Base-by-base conservation (phyloP, 1,140 invertebrate species). In the Leptinotarsa undecemlineata region DNA sequence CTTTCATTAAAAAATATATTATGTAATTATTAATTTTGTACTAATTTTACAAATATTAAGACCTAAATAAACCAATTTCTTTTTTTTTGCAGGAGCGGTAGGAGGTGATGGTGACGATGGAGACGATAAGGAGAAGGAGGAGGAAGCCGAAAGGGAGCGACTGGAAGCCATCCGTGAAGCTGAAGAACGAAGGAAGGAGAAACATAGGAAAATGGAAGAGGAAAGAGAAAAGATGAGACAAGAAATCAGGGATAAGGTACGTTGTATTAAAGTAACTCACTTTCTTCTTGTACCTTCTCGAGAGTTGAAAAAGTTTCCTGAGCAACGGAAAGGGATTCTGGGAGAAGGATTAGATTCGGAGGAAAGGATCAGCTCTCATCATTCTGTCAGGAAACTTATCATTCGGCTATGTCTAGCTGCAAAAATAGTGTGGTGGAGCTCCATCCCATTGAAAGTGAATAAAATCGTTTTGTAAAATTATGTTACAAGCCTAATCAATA, bases 181-280 rank as follows among this genome's bases (percentile, higher is more conserved):
- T 71, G 96, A 98, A 86, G 96, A 98, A 79, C 89, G 95, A 82
- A 90, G 96, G 83, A 97, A 97, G 89, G 96, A 98, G 87, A 98
- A 98, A 85, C 96, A 98, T 87, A 91, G 96, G 81, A 98, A 98
- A 88, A 98, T 98, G 96, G 97, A 99, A 86, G 96, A 96, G 81
- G 97, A 99, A 86, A 89, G 97, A 79, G 97, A 99, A 87, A 96
- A 96, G 87, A 98, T 99, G 95, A 90, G 97, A 84, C 96, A 98
- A 87, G 95, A 96, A 86, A 99, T 99, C 86, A 92, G 97, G 88
- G 96, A 98, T 88, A 99, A 98, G 93, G 96, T 98, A 84, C 86
- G 87, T 72, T 20, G 60, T 19, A 17, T 63, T 61, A 14, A 23
- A 26, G 23, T 72, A 21, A 60, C 0, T 26, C 11, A 33, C 11